phyloP scores from a whole-genome alignment of 2,113 vertebrate genomes.

The Xiphophorus hellerii region DNA sequence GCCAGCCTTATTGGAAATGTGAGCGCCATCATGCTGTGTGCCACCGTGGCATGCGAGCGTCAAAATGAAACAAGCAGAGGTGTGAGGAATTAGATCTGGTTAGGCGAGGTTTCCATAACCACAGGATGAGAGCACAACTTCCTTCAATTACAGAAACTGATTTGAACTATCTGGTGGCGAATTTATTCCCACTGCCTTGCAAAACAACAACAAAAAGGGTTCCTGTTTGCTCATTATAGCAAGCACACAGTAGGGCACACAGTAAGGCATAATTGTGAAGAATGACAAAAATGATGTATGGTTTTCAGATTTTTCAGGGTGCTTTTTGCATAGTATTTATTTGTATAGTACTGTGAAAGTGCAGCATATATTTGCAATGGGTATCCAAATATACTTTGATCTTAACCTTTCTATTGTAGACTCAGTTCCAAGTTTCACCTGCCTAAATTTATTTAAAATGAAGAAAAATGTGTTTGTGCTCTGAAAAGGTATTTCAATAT shows the following conservation, averaged over 20 bases:
- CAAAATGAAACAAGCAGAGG: conserved; percentile 72
- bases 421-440: not conserved
- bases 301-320: no score
- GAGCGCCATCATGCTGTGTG: conserved; percentile 58
- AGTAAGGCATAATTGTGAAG: not conserved
- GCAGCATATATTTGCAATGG: not conserved
- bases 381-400: not conserved
- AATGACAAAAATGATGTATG: no score
- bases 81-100: conserved; percentile 57
- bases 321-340: no score
- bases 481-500: not conserved
- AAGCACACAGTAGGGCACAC: no score
- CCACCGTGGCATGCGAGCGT: conserved; percentile 69
- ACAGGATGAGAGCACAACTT: conserved; percentile 8
- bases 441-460: not conserved
- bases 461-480: not conserved
- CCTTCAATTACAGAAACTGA: conserved; percentile 9
- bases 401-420: not conserved
- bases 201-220: not conserved
- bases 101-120: conserved; percentile 18
- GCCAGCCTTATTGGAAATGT: conserved; percentile 74
- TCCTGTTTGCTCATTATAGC: not conserved
- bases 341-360: no score
- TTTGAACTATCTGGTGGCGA: not conserved
- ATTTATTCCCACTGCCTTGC: conserved; percentile 2